Evolutionary conservation across 1,140 invertebrate species (phyloP), one percentile per base, ranked within the genome.

Genomic region (Saxidomus purpurata): DNA sequence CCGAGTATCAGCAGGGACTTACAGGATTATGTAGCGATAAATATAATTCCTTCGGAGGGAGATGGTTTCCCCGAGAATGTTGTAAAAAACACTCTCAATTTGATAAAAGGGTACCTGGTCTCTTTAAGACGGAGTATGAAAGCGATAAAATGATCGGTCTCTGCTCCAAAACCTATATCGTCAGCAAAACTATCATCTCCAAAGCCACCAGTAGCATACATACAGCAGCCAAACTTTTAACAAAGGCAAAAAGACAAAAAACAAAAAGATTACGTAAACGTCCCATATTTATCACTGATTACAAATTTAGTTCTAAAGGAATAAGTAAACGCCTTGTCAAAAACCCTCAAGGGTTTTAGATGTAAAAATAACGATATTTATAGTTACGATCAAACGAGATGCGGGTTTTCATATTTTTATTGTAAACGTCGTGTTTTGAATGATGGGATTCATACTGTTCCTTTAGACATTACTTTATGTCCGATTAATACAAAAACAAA

Each of bases 381-480:
- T 79, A 17, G 43, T 13, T 79, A 79, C 76, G 55, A 52, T 36
- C 76, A 59, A 25, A 49, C 40, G 1, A n/a, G n/a, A n/a, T n/a
- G n/a, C n/a, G n/a, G n/a, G 47, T 22, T 11, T 43, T 36, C 36
- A 28, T 36, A 43, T 77, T 77, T 28, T 77, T 31, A 31, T 71
- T 17, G 74, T 13, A 13, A n/a, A n/a, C n/a, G n/a, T n/a, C n/a
- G 28, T 9, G 67, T 71, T 9, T 71, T 71, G 36, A n/a, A 71
- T 9, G 67, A 71, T 36, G 67, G 67, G n/a, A n/a, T n/a, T n/a
- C 22, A 36, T n/a, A n/a, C n/a, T n/a, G n/a, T n/a, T n/a, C n/a
- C 47, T 11, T 43, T 79, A 13, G 76, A 79, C 49, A 79, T 79
- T 22, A n/a, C 28, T 25, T 25, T 79, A n/a, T 79, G 76, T n/a